Conservation (phyloP, 92 coral and sea anemone species). For the Parazoanthus atlanticus region DNA sequence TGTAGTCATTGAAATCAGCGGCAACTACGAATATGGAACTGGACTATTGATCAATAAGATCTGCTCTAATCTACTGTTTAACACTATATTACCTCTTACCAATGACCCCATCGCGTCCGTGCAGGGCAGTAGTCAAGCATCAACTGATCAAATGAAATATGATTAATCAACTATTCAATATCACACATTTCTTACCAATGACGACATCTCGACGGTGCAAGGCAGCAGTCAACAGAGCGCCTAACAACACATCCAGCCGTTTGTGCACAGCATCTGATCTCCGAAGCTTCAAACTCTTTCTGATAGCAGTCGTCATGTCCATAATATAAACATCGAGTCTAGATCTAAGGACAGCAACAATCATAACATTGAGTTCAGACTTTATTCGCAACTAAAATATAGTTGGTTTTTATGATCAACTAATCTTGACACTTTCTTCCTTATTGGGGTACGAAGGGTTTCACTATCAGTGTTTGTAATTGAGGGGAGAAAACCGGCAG, state of each 20-base stretch:
- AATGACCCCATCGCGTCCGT: background rate
- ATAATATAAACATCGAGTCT: constrained; percentile 49
- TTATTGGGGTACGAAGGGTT: no score
- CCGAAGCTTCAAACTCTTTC: constrained; percentile 60
- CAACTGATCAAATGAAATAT: background rate
- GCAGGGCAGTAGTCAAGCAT: background rate
- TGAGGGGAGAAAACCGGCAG: no score
- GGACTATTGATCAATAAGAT: no score
- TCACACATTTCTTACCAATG: constrained; percentile 54
- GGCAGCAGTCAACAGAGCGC: constrained; percentile 68
- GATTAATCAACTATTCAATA: background rate
- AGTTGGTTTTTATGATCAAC: background rate
- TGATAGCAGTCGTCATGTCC: constrained; percentile 74
- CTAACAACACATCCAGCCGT: constrained; percentile 62
- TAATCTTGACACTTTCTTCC: no score
- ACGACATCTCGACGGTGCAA: constrained; percentile 81
- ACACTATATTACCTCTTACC: background rate
- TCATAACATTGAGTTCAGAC: background rate
- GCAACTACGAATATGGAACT: no score
- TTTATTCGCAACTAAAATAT: background rate
- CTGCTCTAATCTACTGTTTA: background rate
- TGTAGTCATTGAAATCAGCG: no score
- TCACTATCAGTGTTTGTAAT: no score
- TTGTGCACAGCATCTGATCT: constrained; percentile 38
- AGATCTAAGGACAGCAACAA: constrained; percentile 45